A percentile compares a stretch with the other conserved stretches of the same genome.
These are phyloP conservation scores for Mixornis gularis DNA, from an alignment of 2,113 vertebrate species.

Conservation along the genomic window DNA sequence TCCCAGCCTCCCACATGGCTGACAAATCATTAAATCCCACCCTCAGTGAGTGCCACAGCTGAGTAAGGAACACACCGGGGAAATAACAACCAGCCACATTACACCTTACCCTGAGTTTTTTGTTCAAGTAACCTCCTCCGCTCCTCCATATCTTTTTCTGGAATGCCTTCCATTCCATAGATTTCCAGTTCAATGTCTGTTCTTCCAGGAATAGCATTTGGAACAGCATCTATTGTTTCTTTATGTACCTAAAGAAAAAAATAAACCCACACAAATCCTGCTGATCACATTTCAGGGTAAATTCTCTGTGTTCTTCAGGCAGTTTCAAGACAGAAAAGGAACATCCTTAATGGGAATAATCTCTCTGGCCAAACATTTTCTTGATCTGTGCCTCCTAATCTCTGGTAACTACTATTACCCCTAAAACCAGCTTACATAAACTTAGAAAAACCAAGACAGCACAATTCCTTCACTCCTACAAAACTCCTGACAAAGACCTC, in stretches of 20 bases:
- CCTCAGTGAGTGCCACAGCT: background rate
- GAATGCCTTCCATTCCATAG: conserved; percentile 98
- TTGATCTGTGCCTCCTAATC: background rate
- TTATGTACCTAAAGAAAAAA: conserved; percentile 86
- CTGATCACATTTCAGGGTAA: background rate
- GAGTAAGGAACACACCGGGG: background rate
- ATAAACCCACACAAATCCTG: background rate
- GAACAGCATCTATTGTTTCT: conserved; percentile 96
- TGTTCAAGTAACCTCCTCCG: conserved; percentile 91
- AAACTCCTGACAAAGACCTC: background rate
- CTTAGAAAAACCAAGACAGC: background rate
- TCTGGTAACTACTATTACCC: background rate
- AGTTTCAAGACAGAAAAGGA: background rate
- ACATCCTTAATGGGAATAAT: background rate
- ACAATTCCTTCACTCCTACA: background rate
- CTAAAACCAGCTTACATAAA: background rate
- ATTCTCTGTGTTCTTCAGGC: background rate
- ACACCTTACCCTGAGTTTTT: conserved; percentile 89
- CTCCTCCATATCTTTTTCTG: conserved; percentile 98
- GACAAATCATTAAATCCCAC: background rate
- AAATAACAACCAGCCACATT: background rate
- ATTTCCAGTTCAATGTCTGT: conserved; percentile 97
- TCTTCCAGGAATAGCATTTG: conserved; percentile 96
- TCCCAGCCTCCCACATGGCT: background rate
- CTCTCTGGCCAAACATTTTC: background rate